These are phyloP conservation scores for Exocentrus adspersus DNA, from an alignment of 2,888 invertebrate species.

Conservation along the genomic window DNA sequence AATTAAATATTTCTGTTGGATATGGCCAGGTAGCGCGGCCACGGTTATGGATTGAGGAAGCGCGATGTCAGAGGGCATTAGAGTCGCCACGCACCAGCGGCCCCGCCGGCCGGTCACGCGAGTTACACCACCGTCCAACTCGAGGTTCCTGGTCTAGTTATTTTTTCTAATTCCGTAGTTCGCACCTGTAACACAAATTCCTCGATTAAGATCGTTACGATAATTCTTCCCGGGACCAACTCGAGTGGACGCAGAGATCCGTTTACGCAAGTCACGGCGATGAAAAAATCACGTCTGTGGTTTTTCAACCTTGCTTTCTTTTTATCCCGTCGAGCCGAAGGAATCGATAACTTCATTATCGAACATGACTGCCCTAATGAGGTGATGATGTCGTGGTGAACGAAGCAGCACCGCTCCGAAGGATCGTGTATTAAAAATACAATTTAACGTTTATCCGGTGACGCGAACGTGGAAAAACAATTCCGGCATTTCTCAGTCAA, in stretches of 20 bases:
- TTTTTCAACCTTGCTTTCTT: background rate
- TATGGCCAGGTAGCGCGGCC: slow-evolving; percentile 59
- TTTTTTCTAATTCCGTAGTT: too few species aligned
- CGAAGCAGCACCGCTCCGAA: too few species aligned
- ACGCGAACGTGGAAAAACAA: too few species aligned
- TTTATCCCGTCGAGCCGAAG: background rate
- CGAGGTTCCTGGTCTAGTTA: too few species aligned
- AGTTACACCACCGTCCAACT: too few species aligned
- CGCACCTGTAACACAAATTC: too few species aligned
- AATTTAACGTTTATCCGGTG: too few species aligned
- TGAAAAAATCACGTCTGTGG: background rate
- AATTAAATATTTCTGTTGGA: slow-evolving; percentile 56
- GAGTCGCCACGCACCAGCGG: slow-evolving; percentile 60
- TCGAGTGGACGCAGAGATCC: slow-evolving; percentile 21
- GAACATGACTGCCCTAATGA: background rate
- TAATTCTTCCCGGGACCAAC: too few species aligned
- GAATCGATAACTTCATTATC: background rate
- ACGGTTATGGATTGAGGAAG: slow-evolving; percentile 58
- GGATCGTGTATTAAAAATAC: too few species aligned
- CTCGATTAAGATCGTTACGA: too few species aligned
- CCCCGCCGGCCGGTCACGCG: slow-evolving; percentile 41
- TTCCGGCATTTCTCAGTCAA: too few species aligned
- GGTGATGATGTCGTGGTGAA: background rate
- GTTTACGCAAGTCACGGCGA: slow-evolving; percentile 1
- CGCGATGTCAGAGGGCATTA: slow-evolving; percentile 59